These are phyloP conservation scores for Cyclophora albipunctata DNA, from an alignment of 2,888 invertebrate species.

Conservation along the genomic window DNA sequence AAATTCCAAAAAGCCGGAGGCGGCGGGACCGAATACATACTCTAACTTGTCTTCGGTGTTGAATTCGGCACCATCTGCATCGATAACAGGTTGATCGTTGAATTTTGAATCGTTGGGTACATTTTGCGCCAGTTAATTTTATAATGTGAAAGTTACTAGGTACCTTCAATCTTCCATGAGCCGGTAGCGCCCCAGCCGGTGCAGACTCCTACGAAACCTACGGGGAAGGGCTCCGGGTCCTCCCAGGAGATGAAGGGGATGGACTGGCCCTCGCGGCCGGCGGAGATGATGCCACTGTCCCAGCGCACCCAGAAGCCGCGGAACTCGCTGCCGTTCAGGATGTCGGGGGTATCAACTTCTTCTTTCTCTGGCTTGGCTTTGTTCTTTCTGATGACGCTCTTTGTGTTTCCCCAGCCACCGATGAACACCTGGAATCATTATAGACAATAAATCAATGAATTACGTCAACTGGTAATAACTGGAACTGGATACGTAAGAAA, in stretches of 20 bases:
- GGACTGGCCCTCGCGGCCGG: constrained; percentile 82
- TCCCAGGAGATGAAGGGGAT: constrained; percentile 83
- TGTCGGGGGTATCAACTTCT: constrained; percentile 81
- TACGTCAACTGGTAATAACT: no score
- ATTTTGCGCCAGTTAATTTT: constrained; percentile 37
- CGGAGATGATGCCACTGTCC: constrained; percentile 80
- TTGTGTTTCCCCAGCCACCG: constrained; percentile 91
- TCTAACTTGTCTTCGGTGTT: constrained; percentile 74
- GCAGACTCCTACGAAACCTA: constrained; percentile 86
- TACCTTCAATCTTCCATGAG: constrained; percentile 89
- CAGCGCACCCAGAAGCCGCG: constrained; percentile 91
- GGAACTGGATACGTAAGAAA: no score
- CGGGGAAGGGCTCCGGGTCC: constrained; percentile 81
- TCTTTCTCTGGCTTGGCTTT: constrained; percentile 83
- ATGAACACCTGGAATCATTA: constrained; percentile 79
- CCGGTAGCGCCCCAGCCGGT: constrained; percentile 92
- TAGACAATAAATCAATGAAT: not conserved
- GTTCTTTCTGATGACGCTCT: constrained; percentile 88
- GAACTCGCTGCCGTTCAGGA: constrained; percentile 83
- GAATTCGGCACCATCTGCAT: constrained; percentile 71
- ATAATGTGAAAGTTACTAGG: constrained; percentile 16
- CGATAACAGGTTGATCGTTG: constrained; percentile 35
- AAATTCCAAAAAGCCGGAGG: constrained; percentile 70
- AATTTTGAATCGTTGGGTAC: constrained; percentile 63
- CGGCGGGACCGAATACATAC: constrained; percentile 75